These are phyloP conservation scores for Oostethus manadensis DNA, from an alignment of 2,113 vertebrate genomes.

Conservation along the genomic window DNA sequence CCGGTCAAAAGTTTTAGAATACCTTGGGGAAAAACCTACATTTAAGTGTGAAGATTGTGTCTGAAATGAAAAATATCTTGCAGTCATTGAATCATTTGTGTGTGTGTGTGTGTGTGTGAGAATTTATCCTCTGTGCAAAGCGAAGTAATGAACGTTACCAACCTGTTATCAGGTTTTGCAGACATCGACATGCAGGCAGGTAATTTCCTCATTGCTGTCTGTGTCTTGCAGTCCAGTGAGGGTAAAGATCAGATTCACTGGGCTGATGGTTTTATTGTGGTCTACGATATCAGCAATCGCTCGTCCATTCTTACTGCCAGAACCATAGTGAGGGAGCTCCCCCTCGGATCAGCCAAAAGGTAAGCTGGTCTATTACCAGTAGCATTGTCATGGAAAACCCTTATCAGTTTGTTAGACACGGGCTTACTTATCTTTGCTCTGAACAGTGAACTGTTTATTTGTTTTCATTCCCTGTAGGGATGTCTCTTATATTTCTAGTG, in stretches of 20 bases:
- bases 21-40: no score
- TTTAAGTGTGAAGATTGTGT: no score
- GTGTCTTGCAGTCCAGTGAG: constrained; percentile 59
- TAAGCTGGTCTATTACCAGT: constrained; percentile 29
- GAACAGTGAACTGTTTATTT: not conserved
- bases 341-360: constrained; percentile 74
- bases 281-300: constrained; percentile 85
- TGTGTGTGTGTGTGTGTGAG: no score
- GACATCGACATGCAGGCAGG: not conserved
- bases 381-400: not conserved
- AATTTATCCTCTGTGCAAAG: no score
- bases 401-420: no score
- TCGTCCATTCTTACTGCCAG: constrained; percentile 82
- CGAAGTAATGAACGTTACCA: not conserved
- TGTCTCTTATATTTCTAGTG: constrained; percentile 74
- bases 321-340: constrained; percentile 75
- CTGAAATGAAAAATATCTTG: no score
- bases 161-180: constrained; percentile 37
- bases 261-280: constrained; percentile 84
- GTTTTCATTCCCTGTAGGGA: constrained; percentile 56
- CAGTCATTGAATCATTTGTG: no score
- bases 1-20: no score
- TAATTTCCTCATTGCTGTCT: no score
- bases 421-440: no score
- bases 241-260: constrained; percentile 79